phyloP scores from a whole-genome alignment of 2,888 invertebrate genomes.

The Perithous albicinctus region DNA sequence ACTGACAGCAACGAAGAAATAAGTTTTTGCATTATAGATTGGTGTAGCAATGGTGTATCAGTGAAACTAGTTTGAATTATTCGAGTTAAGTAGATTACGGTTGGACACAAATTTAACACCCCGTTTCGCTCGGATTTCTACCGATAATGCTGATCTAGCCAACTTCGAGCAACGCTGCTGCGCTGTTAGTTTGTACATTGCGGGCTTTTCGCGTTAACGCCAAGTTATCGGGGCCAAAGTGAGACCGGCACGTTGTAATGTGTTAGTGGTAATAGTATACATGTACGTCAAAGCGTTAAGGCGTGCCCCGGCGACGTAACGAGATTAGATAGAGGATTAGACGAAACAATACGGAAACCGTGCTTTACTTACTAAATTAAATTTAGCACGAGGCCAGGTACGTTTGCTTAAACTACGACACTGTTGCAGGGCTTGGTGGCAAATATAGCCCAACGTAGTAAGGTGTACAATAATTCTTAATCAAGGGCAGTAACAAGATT shows the following conservation, averaged over 20 bases:
- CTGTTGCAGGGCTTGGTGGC: background rate
- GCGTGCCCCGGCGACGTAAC: slow-evolving; percentile 65
- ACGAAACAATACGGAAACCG: slow-evolving; percentile 68
- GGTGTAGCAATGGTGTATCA: slow-evolving; percentile 9
- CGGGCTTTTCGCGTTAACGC: slow-evolving; percentile 60
- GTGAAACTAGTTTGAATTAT: slow-evolving; percentile 59
- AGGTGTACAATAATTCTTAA: background rate
- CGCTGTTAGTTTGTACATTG: slow-evolving; percentile 38
- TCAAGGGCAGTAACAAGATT: too few relatives aligned
- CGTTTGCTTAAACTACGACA: slow-evolving; percentile 17
- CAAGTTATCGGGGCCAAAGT: slow-evolving; percentile 55
- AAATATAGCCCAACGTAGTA: background rate
- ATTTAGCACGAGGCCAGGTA: slow-evolving; percentile 56
- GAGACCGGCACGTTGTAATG: slow-evolving; percentile 18
- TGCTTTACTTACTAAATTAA: slow-evolving; percentile 66
- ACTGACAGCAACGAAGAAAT: background rate
- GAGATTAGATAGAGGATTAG: slow-evolving; percentile 67
- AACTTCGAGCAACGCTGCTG: slow-evolving; percentile 25
- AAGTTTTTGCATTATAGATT: slow-evolving; percentile 28
- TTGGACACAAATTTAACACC: slow-evolving; percentile 48
- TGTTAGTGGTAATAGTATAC: background rate
- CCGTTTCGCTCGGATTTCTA: slow-evolving; percentile 52
- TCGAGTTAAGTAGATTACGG: slow-evolving; percentile 62
- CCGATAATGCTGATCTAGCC: slow-evolving; percentile 66
- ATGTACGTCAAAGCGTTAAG: slow-evolving; percentile 42